phyloP scores from a whole-genome alignment of 2,797 vertebrate genomes.

The Rhinoraja longicauda region DNA sequence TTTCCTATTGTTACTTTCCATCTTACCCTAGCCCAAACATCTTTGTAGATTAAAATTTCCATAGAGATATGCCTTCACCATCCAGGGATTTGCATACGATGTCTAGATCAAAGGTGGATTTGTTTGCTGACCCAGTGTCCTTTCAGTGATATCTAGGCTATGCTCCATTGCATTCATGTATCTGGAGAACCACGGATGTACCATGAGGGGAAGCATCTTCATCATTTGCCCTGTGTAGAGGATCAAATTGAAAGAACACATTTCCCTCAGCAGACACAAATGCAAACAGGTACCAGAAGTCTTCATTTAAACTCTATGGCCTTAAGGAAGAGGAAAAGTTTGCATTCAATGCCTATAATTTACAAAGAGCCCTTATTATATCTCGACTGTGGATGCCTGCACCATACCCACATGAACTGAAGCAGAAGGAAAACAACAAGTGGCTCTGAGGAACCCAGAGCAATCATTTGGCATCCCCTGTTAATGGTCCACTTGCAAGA shows the following conservation, averaged over 20 bases:
- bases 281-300: background rate
- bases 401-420: background rate
- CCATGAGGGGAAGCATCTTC: background rate
- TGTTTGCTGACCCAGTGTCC: too few relatives aligned
- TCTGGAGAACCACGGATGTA: background rate
- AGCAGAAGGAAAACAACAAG: background rate
- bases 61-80: background rate
- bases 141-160: background rate
- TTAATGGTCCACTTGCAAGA: background rate
- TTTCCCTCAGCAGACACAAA: background rate
- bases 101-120: background rate
- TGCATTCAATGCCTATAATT: background rate
- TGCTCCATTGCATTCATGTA: background rate
- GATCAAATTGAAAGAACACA: background rate
- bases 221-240: background rate
- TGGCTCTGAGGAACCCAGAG: background rate
- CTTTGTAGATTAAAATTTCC: too few relatives aligned
- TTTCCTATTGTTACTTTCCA: too few relatives aligned
- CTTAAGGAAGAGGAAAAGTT: background rate
- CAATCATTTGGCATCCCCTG: background rate
- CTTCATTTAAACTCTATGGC: background rate
- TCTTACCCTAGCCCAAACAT: too few relatives aligned
- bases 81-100: background rate
- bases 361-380: background rate
- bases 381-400: background rate